Percentiles rank a stretch among this genome's conserved stretches.
These are phyloP conservation scores for Lepus americanus DNA, from an alignment of 2,113 vertebrate species.

Conservation along the genomic window DNA sequence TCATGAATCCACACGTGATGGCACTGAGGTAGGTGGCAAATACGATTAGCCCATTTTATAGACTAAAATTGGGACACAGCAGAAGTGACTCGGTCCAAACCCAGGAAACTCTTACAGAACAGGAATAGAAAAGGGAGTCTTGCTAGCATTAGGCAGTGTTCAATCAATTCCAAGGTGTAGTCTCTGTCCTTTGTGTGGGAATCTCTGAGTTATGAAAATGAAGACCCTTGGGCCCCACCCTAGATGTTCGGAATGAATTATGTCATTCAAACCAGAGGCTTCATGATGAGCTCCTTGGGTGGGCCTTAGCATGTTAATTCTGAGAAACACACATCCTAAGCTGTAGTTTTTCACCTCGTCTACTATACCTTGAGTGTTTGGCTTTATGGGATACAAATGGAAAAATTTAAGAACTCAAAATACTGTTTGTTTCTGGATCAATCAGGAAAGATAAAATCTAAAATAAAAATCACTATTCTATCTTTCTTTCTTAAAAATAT, in stretches of 20 bases:
- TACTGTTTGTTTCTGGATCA: not conserved
- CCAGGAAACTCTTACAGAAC: not conserved
- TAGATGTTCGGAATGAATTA: not conserved
- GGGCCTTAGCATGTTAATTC: not conserved
- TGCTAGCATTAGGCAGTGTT: not conserved
- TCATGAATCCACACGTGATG: conserved; percentile 54
- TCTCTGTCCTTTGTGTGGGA: not conserved
- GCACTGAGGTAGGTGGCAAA: conserved; percentile 71
- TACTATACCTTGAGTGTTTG: not conserved
- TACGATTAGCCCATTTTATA: not conserved
- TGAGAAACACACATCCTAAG: not conserved
- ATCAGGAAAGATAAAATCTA: conserved; percentile 8
- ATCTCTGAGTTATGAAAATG: not conserved
- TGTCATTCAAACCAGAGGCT: not conserved
- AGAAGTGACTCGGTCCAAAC: conserved; percentile 43
- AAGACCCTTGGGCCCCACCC: not conserved
- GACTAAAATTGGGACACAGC: conserved; percentile 59
- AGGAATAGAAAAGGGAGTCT: conserved; percentile 3
- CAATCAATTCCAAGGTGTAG: not conserved
- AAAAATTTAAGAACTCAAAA: not conserved
- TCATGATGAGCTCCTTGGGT: not conserved
- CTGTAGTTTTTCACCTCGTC: not conserved
- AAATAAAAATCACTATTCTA: not conserved
- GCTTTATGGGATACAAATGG: not conserved
- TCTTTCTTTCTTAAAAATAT: not conserved